Evolutionary conservation across 2,797 vertebrate species (phyloP).

Genomic region (Dipus sagitta): DNA sequence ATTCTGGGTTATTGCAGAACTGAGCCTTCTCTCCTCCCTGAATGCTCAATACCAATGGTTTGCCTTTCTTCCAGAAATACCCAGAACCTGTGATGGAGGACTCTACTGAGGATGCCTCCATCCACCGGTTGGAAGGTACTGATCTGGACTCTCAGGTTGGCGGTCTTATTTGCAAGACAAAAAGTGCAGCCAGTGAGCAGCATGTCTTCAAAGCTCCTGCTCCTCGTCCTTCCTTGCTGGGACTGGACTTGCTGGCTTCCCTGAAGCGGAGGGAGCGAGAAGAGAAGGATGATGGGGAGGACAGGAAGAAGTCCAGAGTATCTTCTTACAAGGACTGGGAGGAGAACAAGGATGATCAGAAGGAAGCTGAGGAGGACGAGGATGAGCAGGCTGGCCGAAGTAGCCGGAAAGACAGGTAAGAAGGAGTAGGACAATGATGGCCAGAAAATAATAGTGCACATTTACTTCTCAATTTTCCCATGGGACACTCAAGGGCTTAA

Average conservation of each 20-base stretch:
- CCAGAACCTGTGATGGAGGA: constrained; percentile 69
- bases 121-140: constrained; percentile 95
- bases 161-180: constrained; percentile 94
- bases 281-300: constrained; percentile 89
- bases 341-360: constrained; percentile 91
- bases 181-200: constrained; percentile 92
- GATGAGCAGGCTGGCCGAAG: constrained; percentile 79
- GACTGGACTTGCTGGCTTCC: constrained; percentile 95
- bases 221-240: constrained; percentile 94
- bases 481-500: background rate
- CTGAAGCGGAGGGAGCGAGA: constrained; percentile 96
- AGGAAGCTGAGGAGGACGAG: constrained; percentile 89
- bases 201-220: constrained; percentile 97
- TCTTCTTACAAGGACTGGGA: constrained; percentile 95
- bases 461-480: background rate
- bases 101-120: constrained; percentile 86
- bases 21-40: background rate
- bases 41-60: background rate
- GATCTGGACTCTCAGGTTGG: constrained; percentile 89
- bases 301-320: constrained; percentile 91
- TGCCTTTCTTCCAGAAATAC: constrained; percentile 60
- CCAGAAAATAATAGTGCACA: background rate
- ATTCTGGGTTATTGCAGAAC: background rate
- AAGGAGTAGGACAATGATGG: background rate
- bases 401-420: constrained; percentile 93